phyloP scores from a whole-genome alignment of 2,113 vertebrate species.

The Equus przewalskii region DNA sequence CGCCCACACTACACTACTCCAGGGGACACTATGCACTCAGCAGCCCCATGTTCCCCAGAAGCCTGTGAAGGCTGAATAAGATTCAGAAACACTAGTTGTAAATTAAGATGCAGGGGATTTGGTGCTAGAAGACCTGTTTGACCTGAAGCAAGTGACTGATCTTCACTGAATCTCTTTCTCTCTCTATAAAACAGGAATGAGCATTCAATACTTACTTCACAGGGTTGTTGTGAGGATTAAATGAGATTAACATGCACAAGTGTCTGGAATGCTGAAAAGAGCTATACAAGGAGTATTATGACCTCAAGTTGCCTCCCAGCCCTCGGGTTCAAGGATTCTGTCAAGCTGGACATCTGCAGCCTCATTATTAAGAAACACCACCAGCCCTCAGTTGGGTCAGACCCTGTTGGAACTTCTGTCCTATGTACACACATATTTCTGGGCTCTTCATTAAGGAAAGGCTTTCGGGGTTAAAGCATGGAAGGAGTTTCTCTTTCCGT shows the following conservation, averaged over 20 bases:
- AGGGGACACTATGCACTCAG: neutral
- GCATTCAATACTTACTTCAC: neutral
- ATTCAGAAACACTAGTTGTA: neutral
- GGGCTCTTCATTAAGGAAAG: conserved; percentile 59
- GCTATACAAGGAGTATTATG: neutral
- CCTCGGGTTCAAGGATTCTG: neutral
- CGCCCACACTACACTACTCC: neutral
- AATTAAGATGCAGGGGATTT: neutral
- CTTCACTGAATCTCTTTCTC: neutral
- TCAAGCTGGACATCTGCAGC: neutral
- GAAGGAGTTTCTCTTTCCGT: conserved; percentile 39
- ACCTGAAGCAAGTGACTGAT: neutral
- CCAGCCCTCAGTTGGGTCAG: neutral
- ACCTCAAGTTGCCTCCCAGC: neutral
- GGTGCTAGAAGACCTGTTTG: neutral
- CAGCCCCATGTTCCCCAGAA: neutral
- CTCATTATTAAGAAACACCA: neutral
- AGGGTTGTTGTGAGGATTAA: neutral
- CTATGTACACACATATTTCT: neutral
- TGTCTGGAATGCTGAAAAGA: neutral
- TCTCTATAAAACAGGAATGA: neutral
- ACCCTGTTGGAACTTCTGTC: neutral
- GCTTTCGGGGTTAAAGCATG: neutral
- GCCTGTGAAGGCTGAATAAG: neutral
- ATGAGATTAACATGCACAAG: neutral